Conservation (phyloP, 1,140 invertebrate genomes). For the Liolophura sinensis region DNA sequence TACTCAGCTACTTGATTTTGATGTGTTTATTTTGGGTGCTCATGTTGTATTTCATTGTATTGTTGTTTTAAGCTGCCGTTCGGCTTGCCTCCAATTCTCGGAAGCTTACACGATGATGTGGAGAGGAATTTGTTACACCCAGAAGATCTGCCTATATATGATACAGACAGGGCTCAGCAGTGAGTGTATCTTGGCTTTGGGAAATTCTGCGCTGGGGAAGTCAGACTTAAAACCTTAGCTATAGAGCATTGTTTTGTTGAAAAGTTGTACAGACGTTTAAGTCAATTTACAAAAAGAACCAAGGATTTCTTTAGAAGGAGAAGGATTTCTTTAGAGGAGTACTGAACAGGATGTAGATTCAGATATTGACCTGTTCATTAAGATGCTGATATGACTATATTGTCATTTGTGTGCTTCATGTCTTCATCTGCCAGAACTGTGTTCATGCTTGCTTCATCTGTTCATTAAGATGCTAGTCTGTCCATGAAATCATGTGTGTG, state of each 20-base stretch:
- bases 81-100: slow-evolving; percentile 65
- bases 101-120: slow-evolving; percentile 64
- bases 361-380: too few relatives aligned
- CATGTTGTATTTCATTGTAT: background rate
- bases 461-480: too few relatives aligned
- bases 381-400: too few relatives aligned
- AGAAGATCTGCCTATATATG: slow-evolving; percentile 69
- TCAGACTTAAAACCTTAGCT: background rate
- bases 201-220: background rate
- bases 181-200: slow-evolving; percentile 20
- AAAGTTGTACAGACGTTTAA: background rate
- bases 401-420: background rate
- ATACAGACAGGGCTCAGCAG: slow-evolving; percentile 62
- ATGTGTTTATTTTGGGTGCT: background rate
- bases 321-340: too few relatives aligned
- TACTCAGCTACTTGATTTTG: background rate
- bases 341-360: too few relatives aligned
- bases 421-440: too few relatives aligned
- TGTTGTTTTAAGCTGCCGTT: slow-evolving; percentile 54
- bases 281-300: too few relatives aligned
- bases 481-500: too few relatives aligned
- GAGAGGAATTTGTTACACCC: slow-evolving; percentile 65
- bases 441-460: too few relatives aligned
- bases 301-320: too few relatives aligned
- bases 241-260: background rate